These are phyloP conservation scores for Hypanus sabinus DNA, from an alignment of 2,113 vertebrate species.

Conservation along the genomic window DNA sequence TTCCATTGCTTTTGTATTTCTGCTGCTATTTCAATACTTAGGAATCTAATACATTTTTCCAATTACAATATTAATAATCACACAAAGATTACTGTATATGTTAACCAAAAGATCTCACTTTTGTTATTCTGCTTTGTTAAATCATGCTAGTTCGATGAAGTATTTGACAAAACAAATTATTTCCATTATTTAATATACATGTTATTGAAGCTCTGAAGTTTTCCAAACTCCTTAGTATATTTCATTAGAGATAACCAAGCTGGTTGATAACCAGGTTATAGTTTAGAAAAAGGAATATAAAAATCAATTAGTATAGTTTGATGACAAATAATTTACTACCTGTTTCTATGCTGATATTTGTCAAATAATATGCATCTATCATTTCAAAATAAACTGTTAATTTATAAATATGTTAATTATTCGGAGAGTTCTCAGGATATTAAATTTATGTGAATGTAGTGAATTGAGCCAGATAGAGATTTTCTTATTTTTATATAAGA, in stretches of 20 bases:
- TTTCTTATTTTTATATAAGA: slow-evolving; percentile 16
- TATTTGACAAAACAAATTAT: background rate
- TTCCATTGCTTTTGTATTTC: background rate
- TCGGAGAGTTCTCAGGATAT: background rate
- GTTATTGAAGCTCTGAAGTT: background rate
- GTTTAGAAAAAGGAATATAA: background rate
- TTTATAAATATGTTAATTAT: background rate
- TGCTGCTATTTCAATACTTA: background rate
- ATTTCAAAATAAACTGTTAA: background rate
- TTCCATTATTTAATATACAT: background rate
- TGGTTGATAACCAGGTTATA: background rate
- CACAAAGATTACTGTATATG: background rate
- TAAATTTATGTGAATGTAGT: background rate
- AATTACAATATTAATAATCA: background rate
- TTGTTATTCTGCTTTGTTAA: background rate
- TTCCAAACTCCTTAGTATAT: background rate
- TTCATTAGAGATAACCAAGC: background rate
- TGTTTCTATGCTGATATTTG: background rate
- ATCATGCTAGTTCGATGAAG: background rate
- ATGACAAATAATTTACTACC: background rate
- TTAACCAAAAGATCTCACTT: background rate
- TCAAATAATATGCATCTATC: background rate
- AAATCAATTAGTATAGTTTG: background rate
- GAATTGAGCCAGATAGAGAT: background rate
- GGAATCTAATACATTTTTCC: background rate